Base-by-base conservation (phyloP, 2,113 vertebrate species). In the Hippocampus guttulatus region DNA sequence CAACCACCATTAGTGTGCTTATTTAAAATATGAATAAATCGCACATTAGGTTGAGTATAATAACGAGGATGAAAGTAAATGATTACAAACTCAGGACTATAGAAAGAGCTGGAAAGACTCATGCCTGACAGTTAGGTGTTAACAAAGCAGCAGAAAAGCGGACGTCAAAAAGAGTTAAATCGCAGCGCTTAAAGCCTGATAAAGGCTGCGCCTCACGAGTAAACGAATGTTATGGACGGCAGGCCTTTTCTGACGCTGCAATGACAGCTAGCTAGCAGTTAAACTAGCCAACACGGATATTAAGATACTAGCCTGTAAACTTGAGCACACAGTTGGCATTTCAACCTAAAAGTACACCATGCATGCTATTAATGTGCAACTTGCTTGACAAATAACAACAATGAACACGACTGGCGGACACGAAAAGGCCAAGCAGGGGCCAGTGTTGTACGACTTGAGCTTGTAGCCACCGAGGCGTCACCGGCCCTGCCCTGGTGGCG, bases 191-290 rank as follows among this genome's bases (percentile, higher is more conserved):
- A 8, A 52, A 52, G 20, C 21, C 21, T 8, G 2, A 52, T 21
- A 21, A 52, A 21, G 51, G 20, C 51, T 52, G 51, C 21, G 51
- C 20, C 51, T 21, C 8, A 7, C 23, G n/a, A 12, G 23, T 25
- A 14, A 60, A 45, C 5, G 11, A 2, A 45, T 23, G 41, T 65
- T 45, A 16, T 25, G 41, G 41, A 45, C 40, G 63, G 21, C 23
- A 18, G 80, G 54, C 68, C 23, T 69, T 18, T 25, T 63, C 80
- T 83, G 83, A 87, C 85, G 84, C 73, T 80, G 82, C 86, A 84
- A 78, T 84, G 84, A 87, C 84, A 85, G 83, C 79, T 75, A 82
- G 75, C 70, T 69, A 65, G 71, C 75, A 64, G 3, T 30, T 7
- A 23, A 27, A 12, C 12, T 58, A 58, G 55, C 11, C 14, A 58